Conservation (phyloP, 2,113 vertebrate species). For the Speoplatyrhinus poulsoni region DNA sequence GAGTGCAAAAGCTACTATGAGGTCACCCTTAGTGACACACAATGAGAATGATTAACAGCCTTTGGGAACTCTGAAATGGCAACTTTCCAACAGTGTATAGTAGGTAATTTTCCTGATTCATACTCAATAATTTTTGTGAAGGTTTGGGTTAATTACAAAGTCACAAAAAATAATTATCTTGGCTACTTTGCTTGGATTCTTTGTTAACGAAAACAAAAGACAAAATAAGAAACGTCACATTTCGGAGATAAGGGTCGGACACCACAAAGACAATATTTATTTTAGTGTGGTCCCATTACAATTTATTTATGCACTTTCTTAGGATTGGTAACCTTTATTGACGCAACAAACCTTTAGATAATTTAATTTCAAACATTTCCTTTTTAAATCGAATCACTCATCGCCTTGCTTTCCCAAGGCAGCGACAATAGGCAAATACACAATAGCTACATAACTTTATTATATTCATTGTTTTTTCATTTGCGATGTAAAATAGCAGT, state of each 20-base stretch:
- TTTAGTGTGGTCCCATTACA: too few relatives aligned
- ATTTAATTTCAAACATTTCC: too few relatives aligned
- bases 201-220: too few relatives aligned
- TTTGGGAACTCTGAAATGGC: background rate
- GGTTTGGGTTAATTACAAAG: too few relatives aligned
- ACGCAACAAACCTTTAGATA: background rate
- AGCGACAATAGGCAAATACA: conserved; percentile 1
- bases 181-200: too few relatives aligned
- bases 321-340: too few relatives aligned
- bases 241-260: too few relatives aligned
- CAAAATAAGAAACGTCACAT: too few relatives aligned
- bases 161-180: too few relatives aligned
- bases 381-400: background rate
- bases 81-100: background rate
- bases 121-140: background rate
- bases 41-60: background rate
- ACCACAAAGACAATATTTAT: too few relatives aligned
- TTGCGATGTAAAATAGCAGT: conserved; percentile 41
- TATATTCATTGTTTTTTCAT: conserved; percentile 44
- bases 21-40: background rate
- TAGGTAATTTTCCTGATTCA: background rate
- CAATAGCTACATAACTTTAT: conserved; percentile 19
- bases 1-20: background rate
- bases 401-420: conserved; percentile 18
- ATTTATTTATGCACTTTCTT: too few relatives aligned